These are phyloP conservation scores for Theonella swinhoei DNA, from an alignment of 37 sponge, comb jelly and placozoan genomes.

Conservation along the genomic window DNA sequence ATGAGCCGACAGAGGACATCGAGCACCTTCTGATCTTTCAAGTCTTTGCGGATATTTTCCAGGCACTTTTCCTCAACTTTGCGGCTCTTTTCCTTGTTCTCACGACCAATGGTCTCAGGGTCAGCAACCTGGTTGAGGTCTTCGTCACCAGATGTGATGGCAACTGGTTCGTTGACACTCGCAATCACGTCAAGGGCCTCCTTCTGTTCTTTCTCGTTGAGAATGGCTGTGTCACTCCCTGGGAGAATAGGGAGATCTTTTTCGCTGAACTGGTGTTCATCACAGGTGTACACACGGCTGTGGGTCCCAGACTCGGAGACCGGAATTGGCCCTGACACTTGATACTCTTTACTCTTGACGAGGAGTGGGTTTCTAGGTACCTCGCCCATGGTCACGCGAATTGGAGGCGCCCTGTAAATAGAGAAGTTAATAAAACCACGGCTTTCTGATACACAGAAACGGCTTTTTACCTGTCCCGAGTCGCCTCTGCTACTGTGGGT, in stretches of 20 bases:
- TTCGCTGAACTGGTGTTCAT: neutral
- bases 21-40: neutral
- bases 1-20: neutral
- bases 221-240: neutral
- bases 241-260: neutral
- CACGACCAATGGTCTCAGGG: neutral
- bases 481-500: neutral
- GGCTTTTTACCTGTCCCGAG: too few relatives aligned
- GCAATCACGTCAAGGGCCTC: too few relatives aligned
- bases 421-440: too few relatives aligned
- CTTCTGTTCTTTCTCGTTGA: neutral
- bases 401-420: too few relatives aligned
- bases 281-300: neutral
- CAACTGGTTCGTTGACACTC: neutral
- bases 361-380: too few relatives aligned
- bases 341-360: too few relatives aligned
- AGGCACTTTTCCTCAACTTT: neutral
- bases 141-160: neutral
- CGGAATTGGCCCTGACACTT: neutral
- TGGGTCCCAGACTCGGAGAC: neutral
- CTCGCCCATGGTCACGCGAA: too few relatives aligned
- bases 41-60: neutral
- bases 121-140: neutral
- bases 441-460: too few relatives aligned
- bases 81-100: neutral